phyloP scores from a whole-genome alignment of 1,140 invertebrate species.

The Panulirus ornatus region DNA sequence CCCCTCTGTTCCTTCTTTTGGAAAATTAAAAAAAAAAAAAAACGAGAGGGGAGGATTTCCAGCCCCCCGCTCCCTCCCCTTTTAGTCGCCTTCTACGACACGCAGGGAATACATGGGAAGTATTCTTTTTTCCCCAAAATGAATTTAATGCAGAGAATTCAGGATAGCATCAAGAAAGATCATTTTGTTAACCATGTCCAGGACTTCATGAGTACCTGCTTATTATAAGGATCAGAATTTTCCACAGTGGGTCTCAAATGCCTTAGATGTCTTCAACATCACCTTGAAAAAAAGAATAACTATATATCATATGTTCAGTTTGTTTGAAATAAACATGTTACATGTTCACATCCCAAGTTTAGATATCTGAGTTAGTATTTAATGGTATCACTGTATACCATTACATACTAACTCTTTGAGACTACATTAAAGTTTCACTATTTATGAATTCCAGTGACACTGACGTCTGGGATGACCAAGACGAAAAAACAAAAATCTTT shows the following conservation, averaged over 20 bases:
- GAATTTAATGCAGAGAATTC: conserved; percentile 90
- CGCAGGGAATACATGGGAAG: no score
- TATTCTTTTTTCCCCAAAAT: conserved; percentile 85
- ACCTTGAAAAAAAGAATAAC: conserved; percentile 68
- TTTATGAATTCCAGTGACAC: background rate
- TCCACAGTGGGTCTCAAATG: conserved; percentile 91
- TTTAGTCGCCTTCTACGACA: no score
- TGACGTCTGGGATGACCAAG: conserved; percentile 27
- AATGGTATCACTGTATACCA: background rate
- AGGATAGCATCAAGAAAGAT: conserved; percentile 88
- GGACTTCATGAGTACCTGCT: conserved; percentile 87
- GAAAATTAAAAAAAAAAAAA: no score
- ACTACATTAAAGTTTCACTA: background rate
- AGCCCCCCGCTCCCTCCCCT: no score
- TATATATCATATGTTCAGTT: background rate
- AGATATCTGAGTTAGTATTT: background rate
- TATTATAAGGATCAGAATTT: conserved; percentile 86
- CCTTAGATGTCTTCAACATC: conserved; percentile 80
- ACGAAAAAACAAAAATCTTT: background rate
- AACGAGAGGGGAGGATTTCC: no score
- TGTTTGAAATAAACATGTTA: background rate
- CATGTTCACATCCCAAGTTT: background rate
- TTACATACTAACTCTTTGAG: background rate
- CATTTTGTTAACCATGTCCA: conserved; percentile 91
- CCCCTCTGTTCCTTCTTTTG: no score